Evolutionary conservation across 2,113 vertebrate species (phyloP).

Genomic region (Oryzias melastigma): DNA sequence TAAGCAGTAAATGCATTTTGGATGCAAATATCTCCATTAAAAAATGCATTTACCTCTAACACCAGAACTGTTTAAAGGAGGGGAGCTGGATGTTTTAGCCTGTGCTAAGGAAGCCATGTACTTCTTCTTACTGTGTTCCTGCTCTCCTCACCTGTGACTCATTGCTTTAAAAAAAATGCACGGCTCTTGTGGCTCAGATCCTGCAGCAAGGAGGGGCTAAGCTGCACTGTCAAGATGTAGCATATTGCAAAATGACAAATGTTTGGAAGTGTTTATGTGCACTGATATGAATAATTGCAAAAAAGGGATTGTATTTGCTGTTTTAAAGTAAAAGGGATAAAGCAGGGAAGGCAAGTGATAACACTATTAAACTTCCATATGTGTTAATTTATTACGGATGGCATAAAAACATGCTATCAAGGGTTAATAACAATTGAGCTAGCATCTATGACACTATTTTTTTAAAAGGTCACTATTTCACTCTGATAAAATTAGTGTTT

Average conservation of each 20-base stretch:
- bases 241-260: background rate
- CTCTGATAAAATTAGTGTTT: no score
- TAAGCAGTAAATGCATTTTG: background rate
- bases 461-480: no score
- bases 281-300: no score
- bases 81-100: conserved; percentile 54
- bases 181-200: conserved; percentile 29
- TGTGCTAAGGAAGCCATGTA: conserved; percentile 17
- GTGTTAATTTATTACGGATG: no score
- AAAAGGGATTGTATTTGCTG: no score
- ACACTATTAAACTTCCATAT: no score
- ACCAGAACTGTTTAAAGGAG: conserved; percentile 12
- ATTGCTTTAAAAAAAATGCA: conserved; percentile 45
- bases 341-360: no score
- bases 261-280: background rate
- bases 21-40: background rate
- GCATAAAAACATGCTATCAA: no score
- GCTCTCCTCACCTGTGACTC: conserved; percentile 73
- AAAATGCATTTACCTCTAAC: background rate
- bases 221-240: conserved; percentile 1
- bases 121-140: conserved; percentile 34
- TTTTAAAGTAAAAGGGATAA: no score
- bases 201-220: conserved; percentile 49
- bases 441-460: no score
- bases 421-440: no score